These are phyloP conservation scores for Lacerta agilis DNA, from an alignment of 2,797 vertebrate species.

Conservation along the genomic window DNA sequence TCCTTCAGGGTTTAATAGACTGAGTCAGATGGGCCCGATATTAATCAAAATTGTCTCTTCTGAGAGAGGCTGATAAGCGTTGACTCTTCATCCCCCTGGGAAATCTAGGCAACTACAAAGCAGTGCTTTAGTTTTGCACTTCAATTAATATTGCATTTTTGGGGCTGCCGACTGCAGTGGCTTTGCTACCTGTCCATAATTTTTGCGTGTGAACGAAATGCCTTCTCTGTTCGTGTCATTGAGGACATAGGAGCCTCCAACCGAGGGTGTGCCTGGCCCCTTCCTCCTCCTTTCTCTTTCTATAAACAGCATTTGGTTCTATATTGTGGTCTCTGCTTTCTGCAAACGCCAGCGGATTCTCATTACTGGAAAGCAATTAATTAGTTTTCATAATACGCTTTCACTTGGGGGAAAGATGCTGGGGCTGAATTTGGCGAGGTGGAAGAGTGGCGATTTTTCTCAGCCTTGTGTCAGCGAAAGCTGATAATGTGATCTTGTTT, in stretches of 20 bases:
- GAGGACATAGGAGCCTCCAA: conserved; percentile 62
- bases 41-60: conserved; percentile 85
- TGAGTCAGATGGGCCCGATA: conserved; percentile 84
- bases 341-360: conserved; percentile 77
- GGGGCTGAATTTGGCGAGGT: conserved; percentile 68
- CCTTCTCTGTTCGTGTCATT: conserved; percentile 56
- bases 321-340: conserved; percentile 74
- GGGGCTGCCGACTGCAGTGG: conserved; percentile 38
- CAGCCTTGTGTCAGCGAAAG: conserved; percentile 60
- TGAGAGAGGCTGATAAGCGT: conserved; percentile 82
- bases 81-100: conserved; percentile 80
- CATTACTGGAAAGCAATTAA: conserved; percentile 82
- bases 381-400: conserved; percentile 80
- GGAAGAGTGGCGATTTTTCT: conserved; percentile 67
- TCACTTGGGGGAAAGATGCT: conserved; percentile 76
- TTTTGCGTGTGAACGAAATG: conserved; percentile 57
- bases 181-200: conserved; percentile 65
- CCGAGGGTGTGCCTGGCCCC: conserved; percentile 7
- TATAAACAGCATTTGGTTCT: conserved; percentile 78
- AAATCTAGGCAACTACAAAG: conserved; percentile 81
- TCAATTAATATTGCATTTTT: conserved; percentile 75
- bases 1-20: conserved; percentile 84
- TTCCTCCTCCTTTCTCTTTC: conserved; percentile 66
- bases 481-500: conserved; percentile 68
- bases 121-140: conserved; percentile 76